A percentile compares a stretch with the other conserved stretches of the same genome.
Conservation (phyloP, 2,888 invertebrate genomes). For the Hypolimnas misippus region DNA sequence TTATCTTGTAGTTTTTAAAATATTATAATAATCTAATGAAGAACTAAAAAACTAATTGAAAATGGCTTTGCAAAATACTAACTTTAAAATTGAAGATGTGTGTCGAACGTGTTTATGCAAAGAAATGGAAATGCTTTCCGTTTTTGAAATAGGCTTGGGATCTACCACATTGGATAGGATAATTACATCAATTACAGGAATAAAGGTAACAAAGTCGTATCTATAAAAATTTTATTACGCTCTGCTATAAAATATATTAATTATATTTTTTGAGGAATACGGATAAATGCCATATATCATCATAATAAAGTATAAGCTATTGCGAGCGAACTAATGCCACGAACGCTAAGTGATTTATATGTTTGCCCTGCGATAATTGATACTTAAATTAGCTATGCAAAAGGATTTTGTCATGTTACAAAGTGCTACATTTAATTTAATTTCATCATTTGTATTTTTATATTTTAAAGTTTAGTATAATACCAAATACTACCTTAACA, state of each 20-base stretch:
- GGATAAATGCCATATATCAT: background rate
- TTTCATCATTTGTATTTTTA: no score
- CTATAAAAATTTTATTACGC: background rate
- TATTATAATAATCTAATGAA: background rate
- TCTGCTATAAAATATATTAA: background rate
- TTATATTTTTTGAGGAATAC: no score
- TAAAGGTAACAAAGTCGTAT: slow-evolving; percentile 54
- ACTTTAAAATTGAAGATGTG: slow-evolving; percentile 63
- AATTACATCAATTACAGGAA: slow-evolving; percentile 62
- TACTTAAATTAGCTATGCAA: background rate
- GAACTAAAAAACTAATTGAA: background rate
- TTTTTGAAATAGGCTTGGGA: slow-evolving; percentile 61
- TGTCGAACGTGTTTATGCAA: slow-evolving; percentile 75
- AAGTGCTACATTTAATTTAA: no score
- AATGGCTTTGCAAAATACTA: slow-evolving; percentile 41
- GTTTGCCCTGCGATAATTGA: background rate
- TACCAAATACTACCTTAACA: no score
- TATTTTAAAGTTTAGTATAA: no score
- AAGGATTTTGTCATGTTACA: no score
- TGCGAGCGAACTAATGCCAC: background rate
- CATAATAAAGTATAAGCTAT: background rate
- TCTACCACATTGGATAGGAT: slow-evolving; percentile 55
- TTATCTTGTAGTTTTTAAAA: background rate
- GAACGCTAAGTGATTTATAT: background rate
- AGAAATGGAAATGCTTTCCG: slow-evolving; percentile 62